Evolutionary conservation across 2,113 vertebrate genomes (phyloP).

Genomic region (Mixornis gularis): DNA sequence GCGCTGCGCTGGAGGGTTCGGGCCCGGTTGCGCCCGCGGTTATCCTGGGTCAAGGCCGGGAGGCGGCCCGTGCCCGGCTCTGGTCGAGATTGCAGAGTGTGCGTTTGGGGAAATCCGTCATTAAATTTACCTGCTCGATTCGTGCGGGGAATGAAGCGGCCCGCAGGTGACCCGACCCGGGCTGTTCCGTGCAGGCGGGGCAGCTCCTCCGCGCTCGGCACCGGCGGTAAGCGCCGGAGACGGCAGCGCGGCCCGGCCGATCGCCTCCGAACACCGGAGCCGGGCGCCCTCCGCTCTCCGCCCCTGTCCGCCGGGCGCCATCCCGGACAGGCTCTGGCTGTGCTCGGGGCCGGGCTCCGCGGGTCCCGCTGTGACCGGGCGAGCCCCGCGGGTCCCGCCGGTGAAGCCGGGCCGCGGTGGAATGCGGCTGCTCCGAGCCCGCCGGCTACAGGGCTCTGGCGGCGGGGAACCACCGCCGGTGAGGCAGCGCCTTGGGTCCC

Average conservation of each 20-base stretch:
- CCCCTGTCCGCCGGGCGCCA: neutral
- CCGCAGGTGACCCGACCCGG: neutral
- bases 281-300: neutral
- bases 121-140: neutral
- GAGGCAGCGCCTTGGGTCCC: neutral
- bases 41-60: neutral
- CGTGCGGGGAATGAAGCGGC: neutral
- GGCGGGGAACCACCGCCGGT: neutral
- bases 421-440: neutral
- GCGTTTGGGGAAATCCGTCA: neutral
- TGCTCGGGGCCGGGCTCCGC: neutral
- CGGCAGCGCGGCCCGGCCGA: neutral
- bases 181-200: neutral
- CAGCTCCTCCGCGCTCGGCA: neutral
- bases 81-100: neutral
- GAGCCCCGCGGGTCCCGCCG: neutral
- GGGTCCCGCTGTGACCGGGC: neutral
- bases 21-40: neutral
- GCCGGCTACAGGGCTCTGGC: neutral
- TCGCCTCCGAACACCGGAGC: neutral
- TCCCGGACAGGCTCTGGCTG: neutral
- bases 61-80: neutral
- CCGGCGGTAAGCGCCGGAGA: neutral
- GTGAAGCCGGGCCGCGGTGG: neutral
- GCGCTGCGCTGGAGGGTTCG: neutral